phyloP scores from a whole-genome alignment of 1,140 invertebrate genomes.

The Rhagoletis zephyria region DNA sequence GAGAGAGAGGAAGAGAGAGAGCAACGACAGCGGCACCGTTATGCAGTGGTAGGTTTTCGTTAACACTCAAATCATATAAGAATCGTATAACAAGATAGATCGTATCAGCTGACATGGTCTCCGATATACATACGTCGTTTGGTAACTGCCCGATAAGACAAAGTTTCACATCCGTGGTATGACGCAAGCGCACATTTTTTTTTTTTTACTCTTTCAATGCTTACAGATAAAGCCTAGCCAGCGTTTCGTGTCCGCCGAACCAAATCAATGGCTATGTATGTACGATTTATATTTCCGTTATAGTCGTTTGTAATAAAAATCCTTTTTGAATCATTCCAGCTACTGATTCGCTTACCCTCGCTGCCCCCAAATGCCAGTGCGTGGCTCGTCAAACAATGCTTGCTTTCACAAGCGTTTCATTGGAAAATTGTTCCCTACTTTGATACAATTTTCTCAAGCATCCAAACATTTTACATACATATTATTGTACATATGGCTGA shows the following conservation, averaged over 20 bases:
- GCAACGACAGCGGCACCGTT: too few species aligned
- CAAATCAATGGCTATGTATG: constrained; percentile 11
- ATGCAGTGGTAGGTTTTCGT: too few species aligned
- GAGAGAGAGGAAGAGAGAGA: too few species aligned
- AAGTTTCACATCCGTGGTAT: too few species aligned
- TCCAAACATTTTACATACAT: neutral
- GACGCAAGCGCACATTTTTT: too few species aligned
- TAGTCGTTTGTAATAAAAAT: constrained; percentile 9
- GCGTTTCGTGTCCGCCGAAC: neutral
- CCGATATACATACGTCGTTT: too few species aligned
- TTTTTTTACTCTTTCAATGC: too few species aligned
- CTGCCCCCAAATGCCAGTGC: neutral
- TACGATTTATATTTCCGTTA: neutral
- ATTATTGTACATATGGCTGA: too few species aligned
- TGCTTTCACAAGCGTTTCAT: neutral
- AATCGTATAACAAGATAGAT: too few species aligned
- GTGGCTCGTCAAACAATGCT: neutral
- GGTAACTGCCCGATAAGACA: too few species aligned
- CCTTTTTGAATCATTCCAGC: constrained; percentile 20
- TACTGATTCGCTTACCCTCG: neutral
- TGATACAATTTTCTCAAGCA: neutral
- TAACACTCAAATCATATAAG: too few species aligned
- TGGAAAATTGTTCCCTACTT: neutral
- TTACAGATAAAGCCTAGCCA: neutral
- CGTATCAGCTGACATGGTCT: too few species aligned